These are phyloP conservation scores for Torymus auratus DNA, from an alignment of 2,888 invertebrate species.

Conservation along the genomic window DNA sequence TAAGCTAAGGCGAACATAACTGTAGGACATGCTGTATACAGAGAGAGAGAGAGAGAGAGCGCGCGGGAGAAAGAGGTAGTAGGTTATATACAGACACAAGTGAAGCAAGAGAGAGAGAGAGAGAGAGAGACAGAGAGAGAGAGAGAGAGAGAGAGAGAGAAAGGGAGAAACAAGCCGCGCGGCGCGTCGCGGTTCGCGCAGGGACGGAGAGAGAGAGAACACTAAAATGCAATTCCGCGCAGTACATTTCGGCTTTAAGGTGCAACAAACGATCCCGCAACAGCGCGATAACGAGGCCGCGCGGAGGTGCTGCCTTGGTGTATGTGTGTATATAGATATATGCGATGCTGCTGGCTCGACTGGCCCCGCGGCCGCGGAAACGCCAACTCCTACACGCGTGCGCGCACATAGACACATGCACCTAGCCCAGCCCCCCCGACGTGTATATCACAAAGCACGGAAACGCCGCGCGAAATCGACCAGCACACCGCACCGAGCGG, in stretches of 20 bases:
- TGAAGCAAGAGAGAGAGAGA: conserved; percentile 1
- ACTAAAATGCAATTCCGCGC: conserved; percentile 50
- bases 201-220: neutral
- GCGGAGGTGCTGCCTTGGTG: too few species aligned
- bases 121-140: conserved; percentile 11
- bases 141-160: neutral
- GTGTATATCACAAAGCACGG: conserved; percentile 27
- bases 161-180: conserved; percentile 15
- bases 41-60: conserved; percentile 13
- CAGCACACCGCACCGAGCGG: conserved; percentile 4
- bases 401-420: neutral
- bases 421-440: too few species aligned
- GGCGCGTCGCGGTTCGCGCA: too few species aligned
- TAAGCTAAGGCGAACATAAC: neutral
- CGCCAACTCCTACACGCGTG: conserved; percentile 21
- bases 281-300: conserved; percentile 50
- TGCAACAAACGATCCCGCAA: conserved; percentile 50
- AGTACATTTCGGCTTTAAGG: conserved; percentile 47
- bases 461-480: conserved; percentile 41
- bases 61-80: too few species aligned
- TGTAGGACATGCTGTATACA: neutral
- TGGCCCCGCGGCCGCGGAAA: conserved; percentile 12
- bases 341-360: neutral
- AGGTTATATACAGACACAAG: too few species aligned
- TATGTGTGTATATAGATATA: too few species aligned